Evolutionary conservation across 1,140 invertebrate species (phyloP).

Genomic region (Dendrolimus kikuchii): DNA sequence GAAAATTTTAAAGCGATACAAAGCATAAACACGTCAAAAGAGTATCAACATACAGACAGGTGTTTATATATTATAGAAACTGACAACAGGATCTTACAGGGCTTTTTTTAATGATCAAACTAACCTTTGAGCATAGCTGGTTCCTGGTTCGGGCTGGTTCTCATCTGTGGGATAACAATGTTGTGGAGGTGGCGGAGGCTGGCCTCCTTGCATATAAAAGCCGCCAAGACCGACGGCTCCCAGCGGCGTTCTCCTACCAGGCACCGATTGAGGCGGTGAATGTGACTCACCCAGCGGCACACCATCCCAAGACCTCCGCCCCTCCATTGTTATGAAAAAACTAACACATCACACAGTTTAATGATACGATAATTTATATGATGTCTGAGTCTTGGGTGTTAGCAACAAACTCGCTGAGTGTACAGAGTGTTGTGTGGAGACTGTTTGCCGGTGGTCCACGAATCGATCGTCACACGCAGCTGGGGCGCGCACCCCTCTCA

Average conservation of each 20-base stretch:
- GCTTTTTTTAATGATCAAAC: conserved; percentile 12
- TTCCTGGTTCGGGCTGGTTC: conserved; percentile 81
- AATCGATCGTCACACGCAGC: conserved; percentile 65
- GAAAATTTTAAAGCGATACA: too few relatives aligned
- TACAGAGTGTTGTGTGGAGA: conserved; percentile 48
- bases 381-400: conserved; percentile 27
- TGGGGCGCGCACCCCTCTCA: conserved; percentile 68
- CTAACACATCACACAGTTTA: conserved; percentile 28
- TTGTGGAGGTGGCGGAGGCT: conserved; percentile 71
- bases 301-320: conserved; percentile 61
- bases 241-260: conserved; percentile 83
- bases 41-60: too few relatives aligned
- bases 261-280: conserved; percentile 75
- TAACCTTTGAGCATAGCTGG: conserved; percentile 64
- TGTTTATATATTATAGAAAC: too few relatives aligned
- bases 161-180: conserved; percentile 80
- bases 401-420: conserved; percentile 48
- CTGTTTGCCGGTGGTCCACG: conserved; percentile 59
- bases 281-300: conserved; percentile 65
- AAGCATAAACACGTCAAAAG: too few relatives aligned
- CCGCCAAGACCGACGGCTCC: conserved; percentile 87
- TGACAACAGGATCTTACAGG: too few relatives aligned
- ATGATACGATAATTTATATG: conserved; percentile 9
- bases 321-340: conserved; percentile 47
- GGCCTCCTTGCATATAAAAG: conserved; percentile 79